Base-by-base conservation (phyloP, 1,140 invertebrate genomes). In the Adelges cooleyi region DNA sequence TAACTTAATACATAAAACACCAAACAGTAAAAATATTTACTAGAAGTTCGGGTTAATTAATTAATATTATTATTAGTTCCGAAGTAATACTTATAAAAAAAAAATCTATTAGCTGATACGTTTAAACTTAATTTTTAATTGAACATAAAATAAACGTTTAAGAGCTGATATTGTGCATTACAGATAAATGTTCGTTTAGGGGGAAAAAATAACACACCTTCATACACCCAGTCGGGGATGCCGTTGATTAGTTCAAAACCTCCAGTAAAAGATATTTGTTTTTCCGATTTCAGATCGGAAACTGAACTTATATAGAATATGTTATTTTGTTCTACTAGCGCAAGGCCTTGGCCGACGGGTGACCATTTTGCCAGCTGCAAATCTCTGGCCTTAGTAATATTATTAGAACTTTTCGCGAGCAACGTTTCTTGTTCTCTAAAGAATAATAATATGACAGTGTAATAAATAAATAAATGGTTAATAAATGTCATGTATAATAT, bases 171-270 rank as follows among this genome's bases (percentile, higher is more conserved):
- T n/a, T n/a, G n/a, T n/a, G n/a, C n/a, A n/a, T n/a, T n/a, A n/a
- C n/a, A n/a, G n/a, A n/a, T n/a, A n/a, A n/a, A n/a, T n/a, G n/a
- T n/a, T n/a, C n/a, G n/a, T n/a, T n/a, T n/a, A n/a, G n/a, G n/a
- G n/a, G 29, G 11, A 29, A 27, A 38, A 10, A 20, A 53, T 51
- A 18, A 66, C 68, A 66, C 71, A 87, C 86, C 85, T 80, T 89
- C 87, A 73, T 89, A 89, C 22, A 89, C 81, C 87, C 86, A 90
- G 73, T 89, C 86, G 4, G 86, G 84, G 33, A 89, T 77, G 22
- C 86, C 87, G 72, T 89, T 89, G 73, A 82, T 86, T 66, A 89
- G 76, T 17, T 74, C 77, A 11, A 77, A 78, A 9, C 20, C 42
- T 8, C 56, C 56, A 1, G 40, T 62, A 0, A 27, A 10, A 9